Conservation (phyloP, 1,140 invertebrate species). For the Drosophila lacteicornis region DNA sequence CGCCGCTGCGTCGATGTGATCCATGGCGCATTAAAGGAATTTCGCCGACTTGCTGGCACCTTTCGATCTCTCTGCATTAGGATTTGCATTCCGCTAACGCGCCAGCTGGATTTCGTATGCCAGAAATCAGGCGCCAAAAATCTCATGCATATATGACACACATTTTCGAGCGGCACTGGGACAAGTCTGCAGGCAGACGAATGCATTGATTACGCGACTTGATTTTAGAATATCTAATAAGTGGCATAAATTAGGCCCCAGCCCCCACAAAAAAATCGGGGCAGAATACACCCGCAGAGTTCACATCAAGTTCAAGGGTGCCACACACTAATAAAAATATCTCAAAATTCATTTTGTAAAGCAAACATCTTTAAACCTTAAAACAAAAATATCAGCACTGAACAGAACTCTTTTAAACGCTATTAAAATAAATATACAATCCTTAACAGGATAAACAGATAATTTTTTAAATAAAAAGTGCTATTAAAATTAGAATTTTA, state of each 20-base stretch:
- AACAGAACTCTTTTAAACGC: no score
- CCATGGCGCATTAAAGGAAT: conserved; percentile 71
- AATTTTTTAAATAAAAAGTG: no score
- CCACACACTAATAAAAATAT: conserved; percentile 6
- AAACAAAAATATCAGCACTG: no score
- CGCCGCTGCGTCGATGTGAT: not conserved
- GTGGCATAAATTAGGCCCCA: conserved; percentile 57
- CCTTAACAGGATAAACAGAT: no score
- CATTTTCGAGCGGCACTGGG: conserved; percentile 45
- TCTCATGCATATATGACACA: conserved; percentile 77
- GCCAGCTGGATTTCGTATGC: conserved; percentile 46
- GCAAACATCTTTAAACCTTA: no score
- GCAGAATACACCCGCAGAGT: conserved; percentile 18
- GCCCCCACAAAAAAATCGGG: not conserved
- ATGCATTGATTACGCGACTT: conserved; percentile 66
- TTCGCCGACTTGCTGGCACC: conserved; percentile 75
- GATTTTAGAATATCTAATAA: conserved; percentile 62
- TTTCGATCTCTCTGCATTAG: conserved; percentile 64
- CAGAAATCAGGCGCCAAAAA: conserved; percentile 65
- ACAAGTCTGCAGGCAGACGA: conserved; percentile 54
- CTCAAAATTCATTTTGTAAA: no score
- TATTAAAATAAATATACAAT: no score
- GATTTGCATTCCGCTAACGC: conserved; percentile 56
- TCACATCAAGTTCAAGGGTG: conserved; percentile 64
- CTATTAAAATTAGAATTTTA: no score